A percentile compares a stretch with the other conserved stretches of the same genome.
These are phyloP conservation scores for Agrochola macilenta DNA, from an alignment of 2,888 invertebrate genomes.

Conservation along the genomic window DNA sequence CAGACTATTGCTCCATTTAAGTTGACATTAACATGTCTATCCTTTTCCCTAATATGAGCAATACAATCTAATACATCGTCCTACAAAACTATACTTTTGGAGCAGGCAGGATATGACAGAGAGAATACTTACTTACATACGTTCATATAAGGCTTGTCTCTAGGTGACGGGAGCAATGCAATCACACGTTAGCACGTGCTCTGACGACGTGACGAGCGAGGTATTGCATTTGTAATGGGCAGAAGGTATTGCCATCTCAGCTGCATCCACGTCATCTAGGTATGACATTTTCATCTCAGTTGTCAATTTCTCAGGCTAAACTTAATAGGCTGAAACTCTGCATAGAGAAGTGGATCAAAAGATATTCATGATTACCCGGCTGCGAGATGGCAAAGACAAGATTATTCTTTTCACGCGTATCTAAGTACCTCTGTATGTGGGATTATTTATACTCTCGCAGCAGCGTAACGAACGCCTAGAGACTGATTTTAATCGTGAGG, in stretches of 20 bases:
- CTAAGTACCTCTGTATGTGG: no score
- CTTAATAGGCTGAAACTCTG: neutral
- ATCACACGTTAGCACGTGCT: neutral
- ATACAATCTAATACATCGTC: no score
- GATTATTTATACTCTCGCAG: no score
- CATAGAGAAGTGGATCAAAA: neutral
- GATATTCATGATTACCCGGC: neutral
- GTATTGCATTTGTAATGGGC: conserved; percentile 12
- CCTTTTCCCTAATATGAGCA: no score
- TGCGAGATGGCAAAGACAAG: no score
- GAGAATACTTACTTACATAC: neutral
- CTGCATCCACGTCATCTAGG: neutral
- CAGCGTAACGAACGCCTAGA: no score
- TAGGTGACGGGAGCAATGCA: conserved; percentile 3
- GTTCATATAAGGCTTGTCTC: neutral
- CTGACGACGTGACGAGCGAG: neutral
- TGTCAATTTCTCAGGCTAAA: neutral
- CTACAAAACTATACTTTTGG: no score
- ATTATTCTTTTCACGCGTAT: no score
- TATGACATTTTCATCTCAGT: neutral
- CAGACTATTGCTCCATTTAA: no score
- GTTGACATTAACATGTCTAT: no score
- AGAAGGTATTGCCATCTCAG: neutral
- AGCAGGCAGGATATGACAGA: neutral
- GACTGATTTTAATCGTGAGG: no score